Evolutionary conservation across 1,140 invertebrate species (phyloP).

Genomic region (Drosophila prosaltans): DNA sequence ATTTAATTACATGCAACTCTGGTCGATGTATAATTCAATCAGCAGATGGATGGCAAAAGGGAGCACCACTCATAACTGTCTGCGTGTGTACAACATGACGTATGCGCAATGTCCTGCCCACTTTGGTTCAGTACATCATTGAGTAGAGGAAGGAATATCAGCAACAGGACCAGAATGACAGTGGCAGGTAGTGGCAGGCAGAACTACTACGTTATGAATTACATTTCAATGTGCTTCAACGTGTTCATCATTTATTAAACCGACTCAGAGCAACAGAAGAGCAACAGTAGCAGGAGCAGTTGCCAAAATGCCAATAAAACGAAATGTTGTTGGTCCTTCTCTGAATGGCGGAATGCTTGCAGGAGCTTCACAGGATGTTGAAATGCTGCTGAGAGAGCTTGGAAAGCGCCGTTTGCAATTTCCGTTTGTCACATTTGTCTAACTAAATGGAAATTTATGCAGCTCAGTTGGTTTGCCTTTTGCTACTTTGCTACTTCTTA

Average conservation of each 20-base stretch:
- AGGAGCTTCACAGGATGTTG: constrained; percentile 49
- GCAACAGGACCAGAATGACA: neutral
- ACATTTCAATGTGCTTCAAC: constrained; percentile 79
- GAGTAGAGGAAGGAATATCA: neutral
- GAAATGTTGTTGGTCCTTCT: constrained; percentile 46
- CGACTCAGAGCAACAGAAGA: constrained; percentile 26
- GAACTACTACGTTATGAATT: constrained; percentile 70
- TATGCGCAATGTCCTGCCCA: constrained; percentile 34
- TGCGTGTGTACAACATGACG: constrained; percentile 44
- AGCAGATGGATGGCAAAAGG: constrained; percentile 25
- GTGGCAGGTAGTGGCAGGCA: neutral
- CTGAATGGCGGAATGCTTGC: constrained; percentile 39
- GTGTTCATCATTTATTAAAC: constrained; percentile 76
- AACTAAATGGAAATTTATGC: constrained; percentile 81
- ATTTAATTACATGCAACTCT: constrained; percentile 44
- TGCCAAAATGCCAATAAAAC: constrained; percentile 54
- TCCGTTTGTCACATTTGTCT: constrained; percentile 79
- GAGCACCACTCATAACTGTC: constrained; percentile 10
- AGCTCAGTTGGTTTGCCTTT: constrained; percentile 26
- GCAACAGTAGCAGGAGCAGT: neutral
- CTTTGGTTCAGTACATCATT: neutral
- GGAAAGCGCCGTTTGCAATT: constrained; percentile 71
- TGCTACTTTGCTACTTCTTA: constrained; percentile 11
- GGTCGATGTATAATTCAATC: constrained; percentile 55
- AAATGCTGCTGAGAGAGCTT: constrained; percentile 57